These are phyloP conservation scores for Euclidia mi DNA, from an alignment of 2,888 invertebrate genomes.

Conservation along the genomic window DNA sequence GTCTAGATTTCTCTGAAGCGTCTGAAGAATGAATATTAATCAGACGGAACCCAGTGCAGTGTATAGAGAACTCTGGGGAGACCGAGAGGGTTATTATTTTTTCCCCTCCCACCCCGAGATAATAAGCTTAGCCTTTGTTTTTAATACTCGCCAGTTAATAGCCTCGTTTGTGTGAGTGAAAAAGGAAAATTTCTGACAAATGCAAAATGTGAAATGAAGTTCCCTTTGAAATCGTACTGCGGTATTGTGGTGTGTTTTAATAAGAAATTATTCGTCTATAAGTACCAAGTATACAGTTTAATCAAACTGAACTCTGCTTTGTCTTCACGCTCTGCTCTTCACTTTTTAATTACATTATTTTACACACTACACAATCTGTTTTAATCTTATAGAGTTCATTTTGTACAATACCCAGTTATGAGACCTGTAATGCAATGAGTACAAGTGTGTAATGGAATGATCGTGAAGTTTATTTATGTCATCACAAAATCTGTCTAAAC, in stretches of 20 bases:
- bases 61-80: conserved; percentile 26
- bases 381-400: too few species aligned
- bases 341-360: too few species aligned
- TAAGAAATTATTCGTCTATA: conserved; percentile 14
- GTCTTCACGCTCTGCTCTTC: too few species aligned
- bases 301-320: too few species aligned
- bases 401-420: too few species aligned
- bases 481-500: too few species aligned
- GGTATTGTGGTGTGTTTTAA: conserved; percentile 18
- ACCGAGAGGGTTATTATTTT: conserved; percentile 45
- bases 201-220: conserved; percentile 36
- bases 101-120: conserved; percentile 38
- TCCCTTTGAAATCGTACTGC: conserved; percentile 26
- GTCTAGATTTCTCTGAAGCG: conserved; percentile 19
- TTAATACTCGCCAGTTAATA: conserved; percentile 51
- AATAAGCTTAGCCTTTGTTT: conserved; percentile 60
- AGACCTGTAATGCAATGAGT: too few species aligned
- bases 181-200: conserved; percentile 33
- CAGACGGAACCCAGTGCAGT: conserved; percentile 33
- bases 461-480: too few species aligned
- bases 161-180: conserved; percentile 41
- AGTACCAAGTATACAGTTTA: background rate
- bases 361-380: too few species aligned
- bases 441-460: too few species aligned
- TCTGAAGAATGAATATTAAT: conserved; percentile 49